Conservation (phyloP, 1,140 invertebrate genomes). For the Zelostemma sp. region DNA sequence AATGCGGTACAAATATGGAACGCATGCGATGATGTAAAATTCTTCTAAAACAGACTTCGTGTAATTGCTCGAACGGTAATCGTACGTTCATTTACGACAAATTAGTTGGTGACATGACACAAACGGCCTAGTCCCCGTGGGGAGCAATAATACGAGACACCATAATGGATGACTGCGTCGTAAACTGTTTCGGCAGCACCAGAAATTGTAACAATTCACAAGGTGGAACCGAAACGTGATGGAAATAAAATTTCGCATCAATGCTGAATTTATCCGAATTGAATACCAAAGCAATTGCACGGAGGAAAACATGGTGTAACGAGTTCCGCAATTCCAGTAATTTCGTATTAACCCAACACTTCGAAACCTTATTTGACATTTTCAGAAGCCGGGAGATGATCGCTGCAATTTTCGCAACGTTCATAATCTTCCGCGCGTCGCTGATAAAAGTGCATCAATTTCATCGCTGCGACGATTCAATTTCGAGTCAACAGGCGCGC, state of each 20-base stretch:
- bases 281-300: no score
- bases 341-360: no score
- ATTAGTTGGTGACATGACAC: not conserved
- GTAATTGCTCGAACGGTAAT: not conserved
- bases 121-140: not conserved
- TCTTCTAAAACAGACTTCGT: no score
- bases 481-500: conserved; percentile 2
- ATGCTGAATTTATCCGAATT: no score
- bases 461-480: not conserved
- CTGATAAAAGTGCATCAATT: not conserved
- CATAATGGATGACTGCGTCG: not conserved
- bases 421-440: no score
- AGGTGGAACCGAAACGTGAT: not conserved
- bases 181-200: not conserved
- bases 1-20: no score
- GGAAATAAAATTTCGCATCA: not conserved
- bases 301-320: no score
- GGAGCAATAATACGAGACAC: conserved; percentile 3
- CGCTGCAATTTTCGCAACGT: not conserved
- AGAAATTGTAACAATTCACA: not conserved
- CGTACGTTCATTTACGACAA: not conserved
- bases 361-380: no score
- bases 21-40: no score
- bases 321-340: no score
- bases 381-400: not conserved